These are phyloP conservation scores for Ariolimax columbianus DNA, from an alignment of 2,888 invertebrate species.

Conservation along the genomic window DNA sequence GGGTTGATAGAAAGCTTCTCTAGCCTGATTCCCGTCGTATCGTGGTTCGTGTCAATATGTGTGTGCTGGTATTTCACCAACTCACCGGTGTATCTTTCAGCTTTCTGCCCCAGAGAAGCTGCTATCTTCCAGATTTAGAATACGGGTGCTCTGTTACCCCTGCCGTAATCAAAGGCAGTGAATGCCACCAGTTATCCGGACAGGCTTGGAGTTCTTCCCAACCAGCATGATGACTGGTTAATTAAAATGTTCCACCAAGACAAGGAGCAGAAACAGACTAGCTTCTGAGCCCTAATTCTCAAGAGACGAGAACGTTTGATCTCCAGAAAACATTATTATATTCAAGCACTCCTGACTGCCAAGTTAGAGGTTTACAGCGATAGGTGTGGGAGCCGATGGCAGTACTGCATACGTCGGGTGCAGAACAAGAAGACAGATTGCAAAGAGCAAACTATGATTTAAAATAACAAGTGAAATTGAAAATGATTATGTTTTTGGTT, in stretches of 20 bases:
- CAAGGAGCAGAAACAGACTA: background rate
- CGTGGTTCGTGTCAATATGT: background rate
- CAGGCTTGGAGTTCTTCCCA: background rate
- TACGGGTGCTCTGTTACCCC: conserved; percentile 1
- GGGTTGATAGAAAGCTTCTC: background rate
- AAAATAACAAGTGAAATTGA: background rate
- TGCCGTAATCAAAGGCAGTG: conserved; percentile 20
- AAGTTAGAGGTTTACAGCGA: background rate
- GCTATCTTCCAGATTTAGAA: background rate
- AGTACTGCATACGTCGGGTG: background rate
- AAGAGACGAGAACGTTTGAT: background rate
- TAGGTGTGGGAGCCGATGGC: background rate
- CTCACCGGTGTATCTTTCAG: background rate
- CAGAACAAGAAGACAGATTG: background rate
- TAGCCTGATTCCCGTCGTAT: background rate
- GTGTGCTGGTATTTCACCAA: background rate
- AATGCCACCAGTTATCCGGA: conserved; percentile 1
- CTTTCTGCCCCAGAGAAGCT: background rate
- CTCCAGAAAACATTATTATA: conserved; percentile 4
- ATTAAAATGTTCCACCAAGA: conserved; percentile 29
- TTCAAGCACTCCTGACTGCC: background rate
- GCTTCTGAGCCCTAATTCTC: conserved; percentile 18
- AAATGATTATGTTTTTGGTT: background rate
- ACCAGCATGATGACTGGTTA: conserved; percentile 18
- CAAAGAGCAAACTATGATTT: background rate